Percentiles rank a stretch among this genome's conserved stretches.
Conservation (phyloP, 2,113 vertebrate species). For the Glareola pratincola region DNA sequence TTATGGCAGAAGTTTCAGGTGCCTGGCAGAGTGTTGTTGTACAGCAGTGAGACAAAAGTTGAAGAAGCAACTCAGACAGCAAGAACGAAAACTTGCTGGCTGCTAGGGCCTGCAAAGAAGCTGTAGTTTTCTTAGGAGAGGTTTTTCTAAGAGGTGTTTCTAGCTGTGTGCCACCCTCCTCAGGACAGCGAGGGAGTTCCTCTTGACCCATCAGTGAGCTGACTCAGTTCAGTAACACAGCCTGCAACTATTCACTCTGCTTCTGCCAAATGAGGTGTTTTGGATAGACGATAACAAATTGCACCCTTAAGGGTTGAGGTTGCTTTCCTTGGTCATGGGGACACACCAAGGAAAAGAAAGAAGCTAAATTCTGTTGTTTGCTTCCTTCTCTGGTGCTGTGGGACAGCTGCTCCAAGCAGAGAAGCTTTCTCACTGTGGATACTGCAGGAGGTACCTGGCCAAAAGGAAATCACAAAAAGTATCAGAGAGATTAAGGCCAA, state of each 20-base stretch:
- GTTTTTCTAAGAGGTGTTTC: not conserved
- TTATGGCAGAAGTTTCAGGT: not conserved
- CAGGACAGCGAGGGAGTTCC: accelerated
- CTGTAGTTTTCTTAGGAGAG: not conserved
- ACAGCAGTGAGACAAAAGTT: not conserved
- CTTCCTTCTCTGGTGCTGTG: not conserved
- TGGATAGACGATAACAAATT: not conserved
- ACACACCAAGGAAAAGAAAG: not conserved
- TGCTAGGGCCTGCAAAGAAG: not conserved
- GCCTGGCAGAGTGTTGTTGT: not conserved
- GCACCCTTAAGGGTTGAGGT: not conserved
- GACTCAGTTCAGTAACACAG: not conserved
- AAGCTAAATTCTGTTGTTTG: not conserved
- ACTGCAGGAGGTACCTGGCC: not conserved
- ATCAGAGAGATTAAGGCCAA: not conserved
- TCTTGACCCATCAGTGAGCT: not conserved
- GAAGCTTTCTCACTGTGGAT: not conserved
- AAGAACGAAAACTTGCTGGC: not conserved
- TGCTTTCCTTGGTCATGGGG: not conserved
- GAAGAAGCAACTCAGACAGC: not conserved
- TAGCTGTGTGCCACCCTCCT: not conserved
- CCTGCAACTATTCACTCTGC: not conserved
- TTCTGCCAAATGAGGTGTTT: not conserved
- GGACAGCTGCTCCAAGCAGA: accelerated
- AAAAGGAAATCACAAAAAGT: not conserved